These are phyloP conservation scores for Psilopogon haemacephalus DNA, from an alignment of 2,113 vertebrate species.

Conservation along the genomic window DNA sequence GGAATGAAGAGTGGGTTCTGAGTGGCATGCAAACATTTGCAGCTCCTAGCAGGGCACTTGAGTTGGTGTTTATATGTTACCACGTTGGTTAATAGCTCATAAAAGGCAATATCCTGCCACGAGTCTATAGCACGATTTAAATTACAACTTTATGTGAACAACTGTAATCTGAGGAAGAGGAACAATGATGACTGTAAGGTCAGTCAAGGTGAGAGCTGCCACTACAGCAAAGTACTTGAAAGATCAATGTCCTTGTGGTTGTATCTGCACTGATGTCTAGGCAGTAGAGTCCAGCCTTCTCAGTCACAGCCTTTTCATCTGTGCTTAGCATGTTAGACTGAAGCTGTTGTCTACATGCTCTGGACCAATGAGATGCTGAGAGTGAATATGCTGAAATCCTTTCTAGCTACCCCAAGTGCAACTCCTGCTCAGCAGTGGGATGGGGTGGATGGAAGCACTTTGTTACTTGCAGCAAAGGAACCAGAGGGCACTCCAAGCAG, in stretches of 20 bases:
- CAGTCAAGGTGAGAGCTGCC: background rate
- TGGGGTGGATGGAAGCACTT: background rate
- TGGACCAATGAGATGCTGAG: background rate
- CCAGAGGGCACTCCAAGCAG: background rate
- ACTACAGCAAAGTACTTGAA: background rate
- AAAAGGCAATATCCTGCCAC: background rate
- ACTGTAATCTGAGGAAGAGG: background rate
- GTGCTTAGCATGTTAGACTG: background rate
- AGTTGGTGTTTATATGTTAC: background rate
- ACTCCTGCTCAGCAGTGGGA: background rate
- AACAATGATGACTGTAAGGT: background rate
- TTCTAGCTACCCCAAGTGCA: background rate
- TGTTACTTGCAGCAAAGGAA: background rate
- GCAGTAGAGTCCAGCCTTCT: background rate
- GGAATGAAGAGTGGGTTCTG: background rate
- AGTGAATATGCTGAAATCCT: background rate
- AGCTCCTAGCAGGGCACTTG: background rate
- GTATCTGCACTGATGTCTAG: background rate
- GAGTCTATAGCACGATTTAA: background rate
- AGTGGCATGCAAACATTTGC: background rate
- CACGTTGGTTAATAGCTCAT: background rate
- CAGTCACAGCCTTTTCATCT: background rate
- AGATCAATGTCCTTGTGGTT: background rate
- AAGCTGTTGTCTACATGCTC: background rate
- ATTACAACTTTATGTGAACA: background rate